phyloP scores from a whole-genome alignment of 1,140 invertebrate genomes.

The Drosophila nannoptera region DNA sequence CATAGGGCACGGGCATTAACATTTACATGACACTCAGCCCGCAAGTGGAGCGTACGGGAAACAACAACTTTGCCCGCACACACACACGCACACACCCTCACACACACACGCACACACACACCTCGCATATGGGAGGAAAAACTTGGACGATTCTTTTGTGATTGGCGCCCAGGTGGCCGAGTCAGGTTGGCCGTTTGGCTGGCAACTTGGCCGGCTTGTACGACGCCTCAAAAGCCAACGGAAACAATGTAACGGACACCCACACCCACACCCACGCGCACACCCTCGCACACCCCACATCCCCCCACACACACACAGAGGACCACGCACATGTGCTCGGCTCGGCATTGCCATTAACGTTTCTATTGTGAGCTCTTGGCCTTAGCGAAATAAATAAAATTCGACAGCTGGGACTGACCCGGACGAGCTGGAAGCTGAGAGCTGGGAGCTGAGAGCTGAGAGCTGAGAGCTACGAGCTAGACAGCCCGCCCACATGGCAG shows the following conservation, averaged over 20 bases:
- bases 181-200: background rate
- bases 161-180: conserved; percentile 40
- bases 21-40: conserved; percentile 70
- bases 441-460: background rate
- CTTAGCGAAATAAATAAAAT: conserved; percentile 76
- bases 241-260: conserved; percentile 70
- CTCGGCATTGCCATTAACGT: conserved; percentile 68
- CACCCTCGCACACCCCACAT: too few species aligned
- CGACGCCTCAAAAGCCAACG: conserved; percentile 67
- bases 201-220: conserved; percentile 33
- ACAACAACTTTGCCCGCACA: conserved; percentile 54
- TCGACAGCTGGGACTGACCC: conserved; percentile 64
- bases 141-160: conserved; percentile 73
- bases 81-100: background rate
- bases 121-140: conserved; percentile 45
- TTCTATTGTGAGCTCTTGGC: conserved; percentile 76
- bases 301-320: background rate
- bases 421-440: background rate
- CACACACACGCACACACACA: background rate
- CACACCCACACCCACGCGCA: conserved; percentile 36
- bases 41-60: conserved; percentile 18
- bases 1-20: conserved; percentile 73
- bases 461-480: conserved; percentile 14
- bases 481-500: conserved; percentile 40
- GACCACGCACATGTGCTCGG: conserved; percentile 15